Conservation (phyloP, 2,888 invertebrate species). For the Papilio protenor region DNA sequence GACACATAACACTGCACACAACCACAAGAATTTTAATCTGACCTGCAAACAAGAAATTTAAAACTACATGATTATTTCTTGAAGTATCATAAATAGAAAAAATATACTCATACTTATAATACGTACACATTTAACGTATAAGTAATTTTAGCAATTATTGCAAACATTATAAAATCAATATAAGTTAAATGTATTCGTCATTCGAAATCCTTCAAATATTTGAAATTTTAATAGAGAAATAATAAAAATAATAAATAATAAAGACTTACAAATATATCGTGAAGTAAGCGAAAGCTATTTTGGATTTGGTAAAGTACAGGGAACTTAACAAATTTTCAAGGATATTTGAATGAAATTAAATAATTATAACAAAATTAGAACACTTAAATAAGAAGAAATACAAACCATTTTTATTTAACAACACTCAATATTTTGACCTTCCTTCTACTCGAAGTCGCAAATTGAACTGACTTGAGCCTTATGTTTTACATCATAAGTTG, state of each 20-base stretch:
- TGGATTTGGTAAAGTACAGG: too few species aligned
- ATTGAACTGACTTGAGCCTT: neutral
- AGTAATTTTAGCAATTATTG: too few species aligned
- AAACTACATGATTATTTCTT: neutral
- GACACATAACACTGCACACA: slow-evolving; percentile 27
- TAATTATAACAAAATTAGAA: neutral
- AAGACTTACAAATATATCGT: too few species aligned
- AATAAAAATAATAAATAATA: too few species aligned
- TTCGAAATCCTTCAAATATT: too few species aligned
- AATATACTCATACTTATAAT: too few species aligned
- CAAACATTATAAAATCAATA: too few species aligned
- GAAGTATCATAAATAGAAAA: neutral
- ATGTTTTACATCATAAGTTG: neutral
- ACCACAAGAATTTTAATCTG: neutral
- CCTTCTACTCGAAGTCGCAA: neutral
- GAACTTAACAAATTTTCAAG: too few species aligned
- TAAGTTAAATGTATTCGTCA: too few species aligned
- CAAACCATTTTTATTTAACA: slow-evolving; percentile 16
- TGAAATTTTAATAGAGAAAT: too few species aligned
- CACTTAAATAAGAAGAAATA: neutral
- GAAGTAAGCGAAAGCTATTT: too few species aligned
- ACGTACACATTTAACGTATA: too few species aligned
- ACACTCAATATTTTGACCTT: neutral
- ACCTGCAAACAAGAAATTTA: slow-evolving; percentile 41
- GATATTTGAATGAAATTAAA: neutral